These are phyloP conservation scores for Neopipo cinnamomea DNA, from an alignment of 2,113 vertebrate genomes.

Conservation along the genomic window DNA sequence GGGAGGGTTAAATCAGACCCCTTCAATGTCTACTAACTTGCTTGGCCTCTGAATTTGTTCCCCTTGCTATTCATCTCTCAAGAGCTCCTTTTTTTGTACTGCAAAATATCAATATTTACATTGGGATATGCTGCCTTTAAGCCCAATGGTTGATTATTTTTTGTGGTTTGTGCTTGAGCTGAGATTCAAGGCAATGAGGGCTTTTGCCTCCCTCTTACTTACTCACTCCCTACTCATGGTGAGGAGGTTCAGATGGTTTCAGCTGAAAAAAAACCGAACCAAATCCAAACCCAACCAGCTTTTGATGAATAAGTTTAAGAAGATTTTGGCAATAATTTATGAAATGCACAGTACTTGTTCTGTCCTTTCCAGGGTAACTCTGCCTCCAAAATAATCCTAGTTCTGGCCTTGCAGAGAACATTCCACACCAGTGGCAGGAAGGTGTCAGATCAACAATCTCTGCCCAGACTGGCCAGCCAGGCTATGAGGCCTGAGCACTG, in stretches of 20 bases:
- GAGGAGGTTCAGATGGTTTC: not conserved
- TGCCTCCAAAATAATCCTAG: not conserved
- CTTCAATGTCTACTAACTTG: slow-evolving; percentile 42
- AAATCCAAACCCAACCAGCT: not conserved
- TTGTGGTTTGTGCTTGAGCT: slow-evolving; percentile 34
- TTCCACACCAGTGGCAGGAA: not conserved
- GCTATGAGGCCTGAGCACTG: not conserved
- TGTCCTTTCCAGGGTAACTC: not conserved
- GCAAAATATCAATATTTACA: slow-evolving; percentile 46
- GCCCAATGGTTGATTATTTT: slow-evolving; percentile 41
- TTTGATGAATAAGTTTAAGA: not conserved
- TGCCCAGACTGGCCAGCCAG: not conserved
- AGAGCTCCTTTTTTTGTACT: slow-evolving; percentile 60
- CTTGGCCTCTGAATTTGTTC: slow-evolving; percentile 55
- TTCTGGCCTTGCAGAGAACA: not conserved
- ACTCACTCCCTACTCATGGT: not conserved
- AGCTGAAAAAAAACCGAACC: not conserved
- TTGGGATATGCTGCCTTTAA: slow-evolving; percentile 1
- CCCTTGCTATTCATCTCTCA: slow-evolving; percentile 56
- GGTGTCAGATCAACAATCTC: not conserved
- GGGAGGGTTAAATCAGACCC: not conserved
- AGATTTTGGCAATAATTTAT: not conserved
- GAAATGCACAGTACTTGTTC: not conserved
- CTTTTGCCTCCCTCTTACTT: not conserved
- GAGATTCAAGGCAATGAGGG: not conserved